Conservation (phyloP, 2,888 invertebrate species). For the Cistogaster globosa region DNA sequence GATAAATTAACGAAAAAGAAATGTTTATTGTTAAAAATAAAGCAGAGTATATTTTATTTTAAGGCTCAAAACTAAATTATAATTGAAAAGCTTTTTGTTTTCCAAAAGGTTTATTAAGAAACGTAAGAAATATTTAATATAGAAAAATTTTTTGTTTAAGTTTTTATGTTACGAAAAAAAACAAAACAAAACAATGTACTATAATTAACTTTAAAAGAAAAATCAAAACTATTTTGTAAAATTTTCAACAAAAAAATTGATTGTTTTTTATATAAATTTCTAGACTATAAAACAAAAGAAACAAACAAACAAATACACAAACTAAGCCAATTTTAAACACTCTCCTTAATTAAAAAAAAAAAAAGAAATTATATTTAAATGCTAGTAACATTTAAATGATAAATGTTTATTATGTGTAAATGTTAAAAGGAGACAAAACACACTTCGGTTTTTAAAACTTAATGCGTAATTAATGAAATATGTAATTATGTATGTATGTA, state of each 20-base stretch:
- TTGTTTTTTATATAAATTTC: conserved; percentile 63
- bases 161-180: conserved; percentile 62
- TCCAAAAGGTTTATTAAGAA: conserved; percentile 54
- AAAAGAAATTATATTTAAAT: conserved; percentile 23
- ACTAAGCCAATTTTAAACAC: conserved; percentile 54
- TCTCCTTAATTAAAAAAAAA: conserved; percentile 1
- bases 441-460: conserved; percentile 41
- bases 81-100: conserved; percentile 59
- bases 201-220: conserved; percentile 64
- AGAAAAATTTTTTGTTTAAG: conserved; percentile 61
- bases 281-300: conserved; percentile 59
- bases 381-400: conserved; percentile 33
- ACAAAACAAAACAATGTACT: conserved; percentile 67
- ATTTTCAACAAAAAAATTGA: conserved; percentile 58
- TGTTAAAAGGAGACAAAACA: conserved; percentile 29
- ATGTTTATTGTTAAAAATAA: conserved; percentile 43
- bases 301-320: conserved; percentile 50
- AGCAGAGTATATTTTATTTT: conserved; percentile 56
- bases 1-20: conserved; percentile 27
- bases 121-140: conserved; percentile 51
- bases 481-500: conserved; percentile 43
- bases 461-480: conserved; percentile 52
- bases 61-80: conserved; percentile 65
- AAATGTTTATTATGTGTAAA: conserved; percentile 27
- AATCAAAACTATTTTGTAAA: conserved; percentile 67